Base-by-base conservation (phyloP, 2,797 vertebrate species). In the Psittacula echo region DNA sequence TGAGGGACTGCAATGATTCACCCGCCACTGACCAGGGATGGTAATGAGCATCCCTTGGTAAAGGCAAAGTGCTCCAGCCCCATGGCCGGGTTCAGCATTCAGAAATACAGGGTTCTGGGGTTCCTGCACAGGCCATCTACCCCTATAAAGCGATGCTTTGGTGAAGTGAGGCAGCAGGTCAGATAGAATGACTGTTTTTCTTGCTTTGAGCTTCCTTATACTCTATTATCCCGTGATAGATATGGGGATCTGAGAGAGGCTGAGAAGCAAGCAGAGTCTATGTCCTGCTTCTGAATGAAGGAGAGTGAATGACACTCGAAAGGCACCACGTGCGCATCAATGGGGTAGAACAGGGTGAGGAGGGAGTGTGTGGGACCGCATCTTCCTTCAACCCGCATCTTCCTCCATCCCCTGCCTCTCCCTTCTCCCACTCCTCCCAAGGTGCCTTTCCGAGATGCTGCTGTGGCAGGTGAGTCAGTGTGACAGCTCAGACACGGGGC, bases 391-490 rank as follows among this genome's bases (percentile, higher is more conserved):
- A 23, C 45, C 20, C 2, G 5, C 64, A 42, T 61, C 67, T 70
- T 23, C 61, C 92, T 61, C 66, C 72, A 6, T 26, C 15, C 66
- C 60, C 75, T 56, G 51, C 64, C 23, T 83, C 79, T 90, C 15
- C 53, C 54, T 66, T 66, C 82, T 94, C 84, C 91, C 85, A 26
- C 67, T 72, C 64, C 19, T 71, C 74, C 70, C 10, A 48, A 34
- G 71, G 80, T 45, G 81, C 86, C 82, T 94, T 56, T 68, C 85
- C 8, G 89, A 66, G 79, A 95, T 90, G 92, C 94, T 68, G 82
- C 87, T 66, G 85, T 10, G 81, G 91, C 96, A 97, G 94, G 96
- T 97, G 97, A 97, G 96, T 98, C 97, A 98, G 93, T 75, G 93
- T 23, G 97, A 89, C 96, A 97, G 91, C 95, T 88, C 94, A 94